These are phyloP conservation scores for Drosophila kanapiae DNA, from an alignment of 1,140 invertebrate species.

Conservation along the genomic window DNA sequence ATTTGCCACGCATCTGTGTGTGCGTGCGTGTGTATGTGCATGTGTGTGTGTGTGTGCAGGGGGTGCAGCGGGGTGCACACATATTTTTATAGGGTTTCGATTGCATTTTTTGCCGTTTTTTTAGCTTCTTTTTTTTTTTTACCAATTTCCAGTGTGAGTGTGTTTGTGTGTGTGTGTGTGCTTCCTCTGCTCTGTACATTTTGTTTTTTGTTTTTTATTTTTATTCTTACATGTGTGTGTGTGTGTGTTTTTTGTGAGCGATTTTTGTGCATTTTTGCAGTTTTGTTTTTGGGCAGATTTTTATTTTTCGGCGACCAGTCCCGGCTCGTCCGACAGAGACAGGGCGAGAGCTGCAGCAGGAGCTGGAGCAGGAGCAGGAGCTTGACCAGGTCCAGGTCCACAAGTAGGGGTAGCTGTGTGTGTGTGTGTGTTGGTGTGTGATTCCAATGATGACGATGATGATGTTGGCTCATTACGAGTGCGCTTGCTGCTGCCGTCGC, in stretches of 20 bases:
- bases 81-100: constrained; percentile 81
- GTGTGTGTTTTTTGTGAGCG: constrained; percentile 46
- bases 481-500: constrained; percentile 20
- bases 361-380: constrained; percentile 20
- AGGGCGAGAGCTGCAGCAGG: constrained; percentile 19
- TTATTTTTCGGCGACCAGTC: constrained; percentile 77
- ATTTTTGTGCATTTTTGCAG: constrained; percentile 60
- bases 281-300: constrained; percentile 76
- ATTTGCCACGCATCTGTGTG: constrained; percentile 66
- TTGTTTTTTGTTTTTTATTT: constrained; percentile 19
- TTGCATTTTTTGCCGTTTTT: constrained; percentile 59
- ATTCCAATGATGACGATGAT: constrained; percentile 29
- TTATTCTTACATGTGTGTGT: constrained; percentile 17
- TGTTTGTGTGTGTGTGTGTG: constrained; percentile 37
- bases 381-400: constrained; percentile 53
- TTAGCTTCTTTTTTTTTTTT: constrained; percentile 35
- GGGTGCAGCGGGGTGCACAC: constrained; percentile 44
- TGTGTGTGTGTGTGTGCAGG: constrained; percentile 5
- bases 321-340: constrained; percentile 49
- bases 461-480: constrained; percentile 68
- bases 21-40: constrained; percentile 5
- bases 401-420: constrained; percentile 70
- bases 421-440: constrained; percentile 18
- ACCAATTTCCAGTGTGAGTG: constrained; percentile 31
- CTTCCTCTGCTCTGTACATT: constrained; percentile 24